These are phyloP conservation scores for Micromys minutus DNA, from an alignment of 2,113 vertebrate species.

Conservation along the genomic window DNA sequence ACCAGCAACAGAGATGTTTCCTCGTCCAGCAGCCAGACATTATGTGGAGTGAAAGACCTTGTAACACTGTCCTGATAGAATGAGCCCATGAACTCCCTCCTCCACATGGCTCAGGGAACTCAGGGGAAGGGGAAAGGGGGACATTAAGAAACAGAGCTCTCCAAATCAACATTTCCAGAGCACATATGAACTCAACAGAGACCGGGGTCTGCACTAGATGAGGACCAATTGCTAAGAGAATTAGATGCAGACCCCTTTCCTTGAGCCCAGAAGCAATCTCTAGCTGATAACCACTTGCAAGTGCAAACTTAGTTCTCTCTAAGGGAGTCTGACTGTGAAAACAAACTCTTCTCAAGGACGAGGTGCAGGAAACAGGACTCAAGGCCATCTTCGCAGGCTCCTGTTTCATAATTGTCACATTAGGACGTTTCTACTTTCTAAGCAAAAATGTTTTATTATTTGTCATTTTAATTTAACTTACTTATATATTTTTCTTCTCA, in stretches of 20 bases:
- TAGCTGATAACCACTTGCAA: neutral
- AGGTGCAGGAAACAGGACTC: neutral
- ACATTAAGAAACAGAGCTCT: neutral
- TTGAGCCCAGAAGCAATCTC: neutral
- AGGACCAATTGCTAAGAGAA: neutral
- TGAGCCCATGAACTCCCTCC: no score
- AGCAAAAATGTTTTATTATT: neutral
- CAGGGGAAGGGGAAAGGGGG: neutral
- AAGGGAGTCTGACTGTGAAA: neutral
- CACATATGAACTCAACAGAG: neutral
- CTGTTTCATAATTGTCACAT: neutral
- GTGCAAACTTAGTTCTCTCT: neutral
- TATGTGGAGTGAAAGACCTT: rapidly evolving
- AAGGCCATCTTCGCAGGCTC: neutral
- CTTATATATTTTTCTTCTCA: neutral
- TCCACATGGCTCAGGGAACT: neutral
- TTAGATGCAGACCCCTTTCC: neutral
- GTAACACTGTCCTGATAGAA: no score
- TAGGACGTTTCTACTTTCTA: neutral
- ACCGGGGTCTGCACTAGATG: neutral
- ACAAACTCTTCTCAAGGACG: neutral
- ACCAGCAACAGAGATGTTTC: neutral
- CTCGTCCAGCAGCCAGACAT: neutral
- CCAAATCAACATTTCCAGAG: neutral
- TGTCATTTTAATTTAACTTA: neutral